Percentiles rank a stretch among this genome's conserved stretches.
These are phyloP conservation scores for Chloropsis cyanopogon DNA, from an alignment of 2,113 vertebrate genomes.

Conservation along the genomic window DNA sequence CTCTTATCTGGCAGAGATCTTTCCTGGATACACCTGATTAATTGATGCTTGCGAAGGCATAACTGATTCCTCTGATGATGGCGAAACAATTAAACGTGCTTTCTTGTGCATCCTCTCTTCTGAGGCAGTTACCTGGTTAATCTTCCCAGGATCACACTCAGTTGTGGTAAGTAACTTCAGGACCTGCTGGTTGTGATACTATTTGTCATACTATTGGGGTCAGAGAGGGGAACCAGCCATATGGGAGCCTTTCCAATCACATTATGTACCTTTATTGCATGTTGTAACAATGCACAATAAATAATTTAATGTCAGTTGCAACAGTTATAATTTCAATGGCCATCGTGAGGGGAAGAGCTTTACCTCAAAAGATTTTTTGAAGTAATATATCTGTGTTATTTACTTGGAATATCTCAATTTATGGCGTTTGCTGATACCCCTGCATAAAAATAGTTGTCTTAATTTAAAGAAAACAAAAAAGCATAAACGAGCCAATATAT, in stretches of 20 bases:
- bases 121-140: neutral
- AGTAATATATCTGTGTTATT: neutral
- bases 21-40: neutral
- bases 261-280: neutral
- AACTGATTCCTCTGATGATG: neutral
- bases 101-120: neutral
- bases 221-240: fast-evolving
- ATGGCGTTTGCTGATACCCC: neutral
- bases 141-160: neutral
- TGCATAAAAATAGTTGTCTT: neutral
- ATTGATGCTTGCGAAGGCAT: neutral
- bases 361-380: neutral
- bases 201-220: fast-evolving
- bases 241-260: neutral
- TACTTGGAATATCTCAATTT: neutral
- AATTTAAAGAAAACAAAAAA: neutral
- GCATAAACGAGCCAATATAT: neutral
- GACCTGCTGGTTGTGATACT: neutral
- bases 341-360: neutral
- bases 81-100: neutral
- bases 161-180: neutral
- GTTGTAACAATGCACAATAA: neutral
- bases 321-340: neutral
- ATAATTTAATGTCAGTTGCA: neutral
- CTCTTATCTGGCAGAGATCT: neutral